Evolutionary conservation across 1,140 invertebrate species (phyloP).

Genomic region (Steinernema khuongi): DNA sequence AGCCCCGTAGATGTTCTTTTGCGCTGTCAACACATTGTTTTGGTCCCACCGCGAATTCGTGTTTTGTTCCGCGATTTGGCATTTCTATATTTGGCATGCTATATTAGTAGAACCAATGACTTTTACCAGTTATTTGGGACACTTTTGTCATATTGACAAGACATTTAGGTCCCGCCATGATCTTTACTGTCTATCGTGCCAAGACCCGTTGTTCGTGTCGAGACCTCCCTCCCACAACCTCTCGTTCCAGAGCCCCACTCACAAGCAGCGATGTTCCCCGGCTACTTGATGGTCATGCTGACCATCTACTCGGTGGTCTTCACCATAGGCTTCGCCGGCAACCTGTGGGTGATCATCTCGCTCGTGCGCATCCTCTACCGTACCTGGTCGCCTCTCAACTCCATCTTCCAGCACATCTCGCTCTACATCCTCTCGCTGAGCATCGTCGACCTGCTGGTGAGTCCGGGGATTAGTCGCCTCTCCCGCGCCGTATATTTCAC

Average conservation of each 20-base stretch:
- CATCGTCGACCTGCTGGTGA: constrained; percentile 5
- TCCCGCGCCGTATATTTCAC: background rate
- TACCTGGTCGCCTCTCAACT: constrained; percentile 10
- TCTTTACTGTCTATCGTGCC: background rate
- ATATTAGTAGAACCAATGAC: too few relatives aligned
- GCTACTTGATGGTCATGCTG: constrained; percentile 18
- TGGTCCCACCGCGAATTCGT: background rate
- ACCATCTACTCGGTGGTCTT: constrained; percentile 11
- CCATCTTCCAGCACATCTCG: background rate
- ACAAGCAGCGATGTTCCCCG: constrained; percentile 3
- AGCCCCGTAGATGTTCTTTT: too few relatives aligned
- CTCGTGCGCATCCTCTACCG: constrained; percentile 1
- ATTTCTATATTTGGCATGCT: background rate
- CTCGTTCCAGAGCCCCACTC: too few relatives aligned
- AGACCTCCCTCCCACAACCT: background rate
- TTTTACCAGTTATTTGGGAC: too few relatives aligned
- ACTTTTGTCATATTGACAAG: too few relatives aligned
- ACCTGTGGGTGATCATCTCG: constrained; percentile 10
- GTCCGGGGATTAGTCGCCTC: background rate
- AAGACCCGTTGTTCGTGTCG: background rate
- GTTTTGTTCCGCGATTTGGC: background rate
- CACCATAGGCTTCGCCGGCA: background rate
- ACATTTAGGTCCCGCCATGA: background rate
- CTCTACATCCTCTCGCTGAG: constrained; percentile 6
- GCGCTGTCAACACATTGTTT: too few relatives aligned